Percentiles rank a stretch among this genome's conserved stretches.
Conservation (phyloP, 2,113 vertebrate genomes). For the Petaurus breviceps region DNA sequence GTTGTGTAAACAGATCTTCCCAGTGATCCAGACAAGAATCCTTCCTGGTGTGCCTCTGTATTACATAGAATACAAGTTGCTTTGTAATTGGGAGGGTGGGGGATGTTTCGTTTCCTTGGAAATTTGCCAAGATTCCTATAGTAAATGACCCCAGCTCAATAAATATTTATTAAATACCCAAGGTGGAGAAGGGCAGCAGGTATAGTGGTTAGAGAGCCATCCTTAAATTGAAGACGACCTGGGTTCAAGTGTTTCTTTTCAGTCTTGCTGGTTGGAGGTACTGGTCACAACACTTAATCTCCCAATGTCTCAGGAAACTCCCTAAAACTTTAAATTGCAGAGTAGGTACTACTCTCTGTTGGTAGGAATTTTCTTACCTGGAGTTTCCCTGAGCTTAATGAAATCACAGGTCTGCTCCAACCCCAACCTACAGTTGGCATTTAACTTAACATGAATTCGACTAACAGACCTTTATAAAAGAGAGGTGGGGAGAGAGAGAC, state of each 20-base stretch:
- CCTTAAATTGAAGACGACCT: not conserved
- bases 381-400: not conserved
- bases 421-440: not conserved
- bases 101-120: not conserved
- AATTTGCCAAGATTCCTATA: not conserved
- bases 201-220: not conserved
- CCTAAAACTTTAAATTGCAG: not conserved
- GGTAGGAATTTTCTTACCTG: not conserved
- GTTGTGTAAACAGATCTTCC: not conserved
- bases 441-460: not conserved
- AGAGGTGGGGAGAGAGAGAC: no score
- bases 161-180: not conserved
- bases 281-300: not conserved
- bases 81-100: not conserved
- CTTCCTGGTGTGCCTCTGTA: not conserved
- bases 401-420: not conserved
- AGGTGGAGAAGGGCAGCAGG: not conserved
- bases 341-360: not conserved
- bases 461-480: not conserved
- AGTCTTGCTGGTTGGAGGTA: not conserved
- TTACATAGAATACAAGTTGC: not conserved
- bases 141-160: not conserved
- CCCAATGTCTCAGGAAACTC: not conserved
- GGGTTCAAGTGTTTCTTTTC: not conserved
- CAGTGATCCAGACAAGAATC: not conserved